Conservation (phyloP, 2,888 invertebrate species). For the Cinara cedri region DNA sequence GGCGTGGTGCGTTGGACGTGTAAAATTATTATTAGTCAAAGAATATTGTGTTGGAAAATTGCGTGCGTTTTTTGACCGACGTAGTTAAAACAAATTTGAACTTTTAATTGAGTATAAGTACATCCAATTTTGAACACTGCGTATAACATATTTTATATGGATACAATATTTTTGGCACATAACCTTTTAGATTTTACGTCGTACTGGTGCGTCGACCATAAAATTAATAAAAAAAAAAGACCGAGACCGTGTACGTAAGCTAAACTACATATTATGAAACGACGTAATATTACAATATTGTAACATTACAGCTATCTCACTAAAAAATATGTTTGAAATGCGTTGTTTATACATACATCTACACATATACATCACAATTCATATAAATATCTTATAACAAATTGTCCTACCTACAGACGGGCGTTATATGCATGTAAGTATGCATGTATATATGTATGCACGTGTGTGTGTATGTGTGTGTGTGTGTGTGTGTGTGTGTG, state of each 20-base stretch:
- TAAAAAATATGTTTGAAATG: no score
- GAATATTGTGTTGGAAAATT: no score
- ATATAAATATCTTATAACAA: not conserved
- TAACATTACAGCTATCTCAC: not conserved
- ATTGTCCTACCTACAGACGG: no score
- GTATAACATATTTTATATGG: not conserved
- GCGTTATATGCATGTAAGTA: no score
- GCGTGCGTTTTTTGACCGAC: no score
- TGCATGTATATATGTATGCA: not conserved
- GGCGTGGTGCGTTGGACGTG: no score
- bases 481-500: not conserved
- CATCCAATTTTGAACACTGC: no score
- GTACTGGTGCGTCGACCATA: not conserved
- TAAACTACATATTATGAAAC: not conserved
- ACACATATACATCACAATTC: not conserved
- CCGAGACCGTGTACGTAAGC: not conserved
- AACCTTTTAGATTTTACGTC: not conserved
- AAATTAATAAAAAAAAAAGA: not conserved
- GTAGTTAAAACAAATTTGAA: no score
- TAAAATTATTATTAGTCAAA: no score
- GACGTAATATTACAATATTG: not conserved
- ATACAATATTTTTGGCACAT: constrained; percentile 16
- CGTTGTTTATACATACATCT: not conserved
- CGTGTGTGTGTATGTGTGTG: not conserved
- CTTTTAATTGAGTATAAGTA: no score